phyloP scores from a whole-genome alignment of 2,888 invertebrate genomes.

The Drosophila pseudotakahashii region DNA sequence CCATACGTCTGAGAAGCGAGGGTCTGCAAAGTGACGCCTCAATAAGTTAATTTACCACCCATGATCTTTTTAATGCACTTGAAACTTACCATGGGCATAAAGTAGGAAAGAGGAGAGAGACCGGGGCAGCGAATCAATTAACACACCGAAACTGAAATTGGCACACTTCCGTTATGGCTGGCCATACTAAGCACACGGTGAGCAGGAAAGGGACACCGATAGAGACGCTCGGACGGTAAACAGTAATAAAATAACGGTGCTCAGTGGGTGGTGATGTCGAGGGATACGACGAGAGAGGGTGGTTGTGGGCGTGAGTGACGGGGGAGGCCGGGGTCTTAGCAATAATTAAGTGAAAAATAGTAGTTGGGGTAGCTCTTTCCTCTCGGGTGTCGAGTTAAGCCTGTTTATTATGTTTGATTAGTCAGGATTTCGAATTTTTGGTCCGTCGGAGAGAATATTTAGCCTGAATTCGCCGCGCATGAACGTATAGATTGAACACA shows the following conservation, averaged over 20 bases:
- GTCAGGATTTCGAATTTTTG: conserved; percentile 63
- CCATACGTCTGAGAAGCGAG: conserved; percentile 43
- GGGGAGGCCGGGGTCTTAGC: conserved; percentile 54
- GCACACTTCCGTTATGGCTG: conserved; percentile 61
- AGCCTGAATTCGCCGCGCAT: background rate
- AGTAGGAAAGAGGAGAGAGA: background rate
- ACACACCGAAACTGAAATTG: conserved; percentile 71
- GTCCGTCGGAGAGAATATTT: conserved; percentile 14
- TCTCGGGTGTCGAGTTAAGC: conserved; percentile 60
- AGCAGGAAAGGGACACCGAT: conserved; percentile 43
- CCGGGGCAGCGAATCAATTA: conserved; percentile 64
- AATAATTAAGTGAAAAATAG: conserved; percentile 75
- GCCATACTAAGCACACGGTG: conserved; percentile 1
- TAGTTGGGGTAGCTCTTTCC: conserved; percentile 50
- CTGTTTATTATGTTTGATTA: conserved; percentile 75
- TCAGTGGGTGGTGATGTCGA: conserved; percentile 54
- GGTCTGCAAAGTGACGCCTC: conserved; percentile 54
- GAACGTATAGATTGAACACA: background rate
- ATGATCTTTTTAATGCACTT: conserved; percentile 80
- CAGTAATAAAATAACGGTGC: conserved; percentile 70
- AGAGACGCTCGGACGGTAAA: conserved; percentile 64
- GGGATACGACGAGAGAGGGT: background rate
- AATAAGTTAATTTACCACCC: conserved; percentile 79
- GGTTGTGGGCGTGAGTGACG: conserved; percentile 13
- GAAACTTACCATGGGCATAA: conserved; percentile 52